phyloP scores from a whole-genome alignment of 2,113 vertebrate genomes.

The Saguinus imperator region DNA sequence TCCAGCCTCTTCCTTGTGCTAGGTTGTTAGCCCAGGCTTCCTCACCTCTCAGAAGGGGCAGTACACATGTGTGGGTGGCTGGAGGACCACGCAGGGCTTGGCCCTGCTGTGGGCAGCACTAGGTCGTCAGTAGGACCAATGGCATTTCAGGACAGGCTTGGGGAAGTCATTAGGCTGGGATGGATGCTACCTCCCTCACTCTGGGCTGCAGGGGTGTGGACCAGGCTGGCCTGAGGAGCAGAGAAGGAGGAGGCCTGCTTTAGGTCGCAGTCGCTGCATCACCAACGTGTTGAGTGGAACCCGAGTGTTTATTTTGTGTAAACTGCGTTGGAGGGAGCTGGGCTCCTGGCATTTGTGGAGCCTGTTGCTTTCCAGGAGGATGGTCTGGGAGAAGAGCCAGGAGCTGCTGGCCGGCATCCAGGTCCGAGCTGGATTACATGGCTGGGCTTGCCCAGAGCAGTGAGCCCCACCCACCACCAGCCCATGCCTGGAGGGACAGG shows the following conservation, averaged over 20 bases:
- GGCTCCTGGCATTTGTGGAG: slow-evolving; percentile 39
- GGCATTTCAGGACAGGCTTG: not conserved
- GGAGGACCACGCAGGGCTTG: not conserved
- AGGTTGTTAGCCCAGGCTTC: not conserved
- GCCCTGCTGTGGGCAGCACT: not conserved
- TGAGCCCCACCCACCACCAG: not conserved
- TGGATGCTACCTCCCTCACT: not conserved
- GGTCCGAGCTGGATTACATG: slow-evolving; percentile 35
- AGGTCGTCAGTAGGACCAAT: not conserved
- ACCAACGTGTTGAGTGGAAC: not conserved
- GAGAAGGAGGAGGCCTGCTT: not conserved
- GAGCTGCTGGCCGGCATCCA: slow-evolving; percentile 63
- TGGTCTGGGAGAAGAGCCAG: slow-evolving; percentile 71
- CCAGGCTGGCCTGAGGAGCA: not conserved
- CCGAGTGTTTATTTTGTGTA: slow-evolving; percentile 1
- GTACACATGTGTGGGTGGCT: not conserved
- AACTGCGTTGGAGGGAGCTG: not conserved
- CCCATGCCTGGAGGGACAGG: slow-evolving; percentile 23
- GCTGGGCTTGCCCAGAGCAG: slow-evolving; percentile 51
- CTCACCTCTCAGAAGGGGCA: not conserved
- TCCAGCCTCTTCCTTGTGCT: no score
- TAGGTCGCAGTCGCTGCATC: accelerated
- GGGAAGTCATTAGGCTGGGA: not conserved
- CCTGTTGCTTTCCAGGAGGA: slow-evolving; percentile 76
- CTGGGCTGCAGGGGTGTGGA: not conserved